phyloP scores from a whole-genome alignment of 2,113 vertebrate species.

The Apodemus sylvaticus region DNA sequence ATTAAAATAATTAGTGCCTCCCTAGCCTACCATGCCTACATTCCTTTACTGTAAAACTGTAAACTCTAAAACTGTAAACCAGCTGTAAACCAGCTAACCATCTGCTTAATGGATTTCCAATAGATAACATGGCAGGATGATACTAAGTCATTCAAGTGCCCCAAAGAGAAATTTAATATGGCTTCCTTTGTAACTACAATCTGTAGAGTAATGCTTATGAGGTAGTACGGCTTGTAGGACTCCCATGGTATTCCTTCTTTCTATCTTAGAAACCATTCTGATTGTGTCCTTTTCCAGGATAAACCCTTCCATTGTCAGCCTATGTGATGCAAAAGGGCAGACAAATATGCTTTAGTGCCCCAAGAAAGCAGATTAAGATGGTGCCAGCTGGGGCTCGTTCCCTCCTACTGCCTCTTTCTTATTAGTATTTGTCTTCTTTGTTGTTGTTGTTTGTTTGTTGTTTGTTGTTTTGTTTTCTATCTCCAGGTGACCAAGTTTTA shows the following conservation, averaged over 20 bases:
- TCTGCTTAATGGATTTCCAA: not conserved
- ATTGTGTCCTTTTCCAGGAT: not conserved
- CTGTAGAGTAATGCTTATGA: not conserved
- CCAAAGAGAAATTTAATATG: not conserved
- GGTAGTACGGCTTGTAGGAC: not conserved
- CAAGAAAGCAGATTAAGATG: not conserved
- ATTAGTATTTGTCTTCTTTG: rapidly evolving
- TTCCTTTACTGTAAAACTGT: not conserved
- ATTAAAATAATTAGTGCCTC: not conserved
- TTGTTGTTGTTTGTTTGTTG: not conserved
- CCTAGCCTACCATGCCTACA: not conserved
- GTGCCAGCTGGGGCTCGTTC: not conserved
- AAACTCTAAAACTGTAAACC: too few species aligned
- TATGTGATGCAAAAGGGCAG: not conserved
- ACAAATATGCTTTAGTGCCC: not conserved
- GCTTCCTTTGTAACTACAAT: not conserved
- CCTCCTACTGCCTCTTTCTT: rapidly evolving
- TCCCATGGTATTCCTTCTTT: too few species aligned
- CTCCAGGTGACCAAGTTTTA: not conserved
- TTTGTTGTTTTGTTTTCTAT: too few species aligned
- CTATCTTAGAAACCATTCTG: not conserved
- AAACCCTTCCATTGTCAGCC: not conserved
- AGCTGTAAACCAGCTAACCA: not conserved
- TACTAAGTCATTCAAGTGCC: not conserved
- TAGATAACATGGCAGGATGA: not conserved